Evolutionary conservation across 1,140 invertebrate species (phyloP).

Genomic region (Drosophila dunni): DNA sequence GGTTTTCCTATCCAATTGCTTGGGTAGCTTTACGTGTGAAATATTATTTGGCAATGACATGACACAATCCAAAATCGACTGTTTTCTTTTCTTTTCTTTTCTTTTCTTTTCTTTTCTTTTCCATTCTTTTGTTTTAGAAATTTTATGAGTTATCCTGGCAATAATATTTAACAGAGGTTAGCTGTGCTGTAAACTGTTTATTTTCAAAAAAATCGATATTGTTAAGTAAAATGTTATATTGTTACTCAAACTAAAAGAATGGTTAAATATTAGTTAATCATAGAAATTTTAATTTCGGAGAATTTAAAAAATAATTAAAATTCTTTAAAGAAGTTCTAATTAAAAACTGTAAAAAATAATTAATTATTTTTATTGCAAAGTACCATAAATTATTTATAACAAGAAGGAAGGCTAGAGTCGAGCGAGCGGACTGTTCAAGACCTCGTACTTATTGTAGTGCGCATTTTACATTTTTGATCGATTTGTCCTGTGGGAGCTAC

Average conservation of each 20-base stretch:
- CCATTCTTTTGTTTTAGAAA: slow-evolving; percentile 11
- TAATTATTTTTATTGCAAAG: too few relatives aligned
- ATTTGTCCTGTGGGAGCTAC: too few relatives aligned
- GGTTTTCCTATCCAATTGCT: slow-evolving; percentile 21
- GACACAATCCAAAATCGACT: slow-evolving; percentile 50
- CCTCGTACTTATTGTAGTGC: too few relatives aligned
- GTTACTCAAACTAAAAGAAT: background rate
- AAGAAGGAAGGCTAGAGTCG: too few relatives aligned
- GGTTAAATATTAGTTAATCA: too few relatives aligned
- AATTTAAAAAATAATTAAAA: too few relatives aligned
- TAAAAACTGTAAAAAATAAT: too few relatives aligned
- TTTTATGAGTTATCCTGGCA: slow-evolving; percentile 21
- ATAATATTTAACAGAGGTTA: background rate
- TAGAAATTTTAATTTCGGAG: too few relatives aligned
- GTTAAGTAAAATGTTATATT: background rate
- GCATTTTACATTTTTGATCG: too few relatives aligned
- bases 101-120: slow-evolving; percentile 8
- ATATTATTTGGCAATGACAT: slow-evolving; percentile 64
- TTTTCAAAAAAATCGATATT: background rate
- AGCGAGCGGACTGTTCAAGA: too few relatives aligned
- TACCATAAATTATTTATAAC: too few relatives aligned
- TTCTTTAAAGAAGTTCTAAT: too few relatives aligned
- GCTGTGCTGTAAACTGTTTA: background rate
- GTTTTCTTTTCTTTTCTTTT: slow-evolving; percentile 17
- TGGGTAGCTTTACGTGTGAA: slow-evolving; percentile 43